Conservation (phyloP, 2,113 vertebrate genomes). For the Nibea albiflora region DNA sequence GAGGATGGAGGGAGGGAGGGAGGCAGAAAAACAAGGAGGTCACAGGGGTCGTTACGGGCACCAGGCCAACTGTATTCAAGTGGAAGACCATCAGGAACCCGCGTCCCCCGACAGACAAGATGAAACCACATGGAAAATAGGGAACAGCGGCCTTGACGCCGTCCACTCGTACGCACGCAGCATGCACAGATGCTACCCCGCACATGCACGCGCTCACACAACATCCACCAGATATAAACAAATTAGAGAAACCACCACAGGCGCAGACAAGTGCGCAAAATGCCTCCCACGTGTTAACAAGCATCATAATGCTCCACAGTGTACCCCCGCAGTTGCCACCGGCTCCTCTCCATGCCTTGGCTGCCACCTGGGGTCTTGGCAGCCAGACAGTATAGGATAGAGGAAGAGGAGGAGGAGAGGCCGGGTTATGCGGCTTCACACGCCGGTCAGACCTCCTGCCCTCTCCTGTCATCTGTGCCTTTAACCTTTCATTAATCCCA, state of each 20-base stretch:
- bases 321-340: slow-evolving; percentile 32
- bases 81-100: slow-evolving; percentile 55
- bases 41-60: slow-evolving; percentile 40
- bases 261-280: slow-evolving; percentile 55
- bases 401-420: slow-evolving; percentile 18
- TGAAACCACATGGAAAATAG: slow-evolving; percentile 65
- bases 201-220: slow-evolving; percentile 23
- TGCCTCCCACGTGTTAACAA: slow-evolving; percentile 56
- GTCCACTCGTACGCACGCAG: slow-evolving; percentile 37
- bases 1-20: slow-evolving; percentile 5
- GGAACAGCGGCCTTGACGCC: slow-evolving; percentile 47
- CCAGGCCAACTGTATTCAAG: slow-evolving; percentile 63
- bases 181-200: slow-evolving; percentile 67
- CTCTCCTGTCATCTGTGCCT: slow-evolving; percentile 58
- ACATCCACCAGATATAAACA: slow-evolving; percentile 56
- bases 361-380: slow-evolving; percentile 25
- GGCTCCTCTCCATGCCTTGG: slow-evolving; percentile 26
- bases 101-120: slow-evolving; percentile 35
- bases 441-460: slow-evolving; percentile 28
- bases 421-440: slow-evolving; percentile 26
- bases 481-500: slow-evolving; percentile 77
- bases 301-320: not conserved
- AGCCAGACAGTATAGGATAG: slow-evolving; percentile 21
- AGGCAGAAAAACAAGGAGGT: slow-evolving; percentile 40
- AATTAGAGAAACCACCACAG: slow-evolving; percentile 48